Base-by-base conservation (phyloP, 2,113 vertebrate species). In the Alligator sinensis region DNA sequence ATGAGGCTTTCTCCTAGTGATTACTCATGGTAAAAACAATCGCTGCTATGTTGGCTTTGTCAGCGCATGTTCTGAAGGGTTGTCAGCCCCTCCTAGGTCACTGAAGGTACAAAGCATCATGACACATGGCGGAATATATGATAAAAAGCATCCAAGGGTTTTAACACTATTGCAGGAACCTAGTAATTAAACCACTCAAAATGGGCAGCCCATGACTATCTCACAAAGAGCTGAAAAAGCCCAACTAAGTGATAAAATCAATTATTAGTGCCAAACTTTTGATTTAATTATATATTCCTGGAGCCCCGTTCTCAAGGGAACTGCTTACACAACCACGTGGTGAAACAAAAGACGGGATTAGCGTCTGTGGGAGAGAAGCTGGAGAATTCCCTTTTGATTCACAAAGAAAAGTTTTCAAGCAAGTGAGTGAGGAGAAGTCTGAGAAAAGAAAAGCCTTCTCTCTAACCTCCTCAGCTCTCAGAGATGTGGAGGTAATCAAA, bases 301-400 rank as follows among this genome's bases (percentile, higher is more conserved):
- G 74, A 90, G 90, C 93, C 89, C 61, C 85, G 91, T 96, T 96
- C 97, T 94, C 96, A 90, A 62, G 63, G 97, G 97, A 98, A 97
- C 97, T 96, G 64, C 96, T 98, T 97, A 95, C 96, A 96, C 94
- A 95, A 96, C 95, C 84, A 57, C 89, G 81, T 72, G 91, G 97
- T 68, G 85, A 97, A 96, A 98, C 97, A 97, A 97, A 98, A 93
- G 87, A 96, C 80, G 87, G 94, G 96, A 98, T 98, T 98, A 98
- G 90, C 96, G 86, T 77, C 82, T 94, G 92, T 95, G 95, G 95
- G 94, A 94, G 84, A 66, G 80, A 90, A 95, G 94, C 89, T 85
- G 77, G 89, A 88, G 87, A 95, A 88, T 94, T 96, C 84, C 21
- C 27, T 89, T 91, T 91, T 11, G 9, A 82, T 92, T 90, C 89